These are phyloP conservation scores for Drosophila santomea DNA, from an alignment of 1,140 invertebrate genomes.

Conservation along the genomic window DNA sequence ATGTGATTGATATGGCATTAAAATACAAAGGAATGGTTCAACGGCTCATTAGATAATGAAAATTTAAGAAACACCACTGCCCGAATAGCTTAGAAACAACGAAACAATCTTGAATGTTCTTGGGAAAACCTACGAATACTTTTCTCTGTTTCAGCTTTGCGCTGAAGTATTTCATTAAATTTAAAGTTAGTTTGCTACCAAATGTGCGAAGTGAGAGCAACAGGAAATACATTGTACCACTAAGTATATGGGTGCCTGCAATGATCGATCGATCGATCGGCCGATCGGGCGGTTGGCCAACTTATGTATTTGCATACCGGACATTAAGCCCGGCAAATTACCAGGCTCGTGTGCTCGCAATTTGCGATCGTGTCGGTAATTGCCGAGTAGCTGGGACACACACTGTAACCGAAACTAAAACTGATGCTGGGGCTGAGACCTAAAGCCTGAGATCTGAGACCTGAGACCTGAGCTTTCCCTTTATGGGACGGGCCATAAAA, in stretches of 20 bases:
- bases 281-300: slow-evolving; percentile 16
- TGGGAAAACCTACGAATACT: too few relatives aligned
- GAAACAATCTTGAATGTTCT: too few relatives aligned
- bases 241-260: slow-evolving; percentile 9
- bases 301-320: slow-evolving; percentile 57
- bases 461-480: slow-evolving; percentile 44
- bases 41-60: too few relatives aligned
- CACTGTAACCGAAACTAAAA: slow-evolving; percentile 29
- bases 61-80: too few relatives aligned
- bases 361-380: slow-evolving; percentile 75
- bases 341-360: slow-evolving; percentile 40
- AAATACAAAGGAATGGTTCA: too few relatives aligned
- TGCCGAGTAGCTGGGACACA: slow-evolving; percentile 31
- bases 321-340: slow-evolving; percentile 61
- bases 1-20: too few relatives aligned
- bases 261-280: slow-evolving; percentile 40
- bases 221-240: slow-evolving; percentile 30
- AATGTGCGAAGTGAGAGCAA: slow-evolving; percentile 2
- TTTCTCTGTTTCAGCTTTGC: too few relatives aligned
- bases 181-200: not conserved
- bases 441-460: too few relatives aligned
- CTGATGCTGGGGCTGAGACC: not conserved
- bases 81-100: too few relatives aligned
- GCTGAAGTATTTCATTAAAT: too few relatives aligned
- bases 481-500: slow-evolving; percentile 56